Evolutionary conservation across 2,113 vertebrate genomes (phyloP), one percentile per base, ranked within the genome.

Genomic region (Dasyornis broadbenti): DNA sequence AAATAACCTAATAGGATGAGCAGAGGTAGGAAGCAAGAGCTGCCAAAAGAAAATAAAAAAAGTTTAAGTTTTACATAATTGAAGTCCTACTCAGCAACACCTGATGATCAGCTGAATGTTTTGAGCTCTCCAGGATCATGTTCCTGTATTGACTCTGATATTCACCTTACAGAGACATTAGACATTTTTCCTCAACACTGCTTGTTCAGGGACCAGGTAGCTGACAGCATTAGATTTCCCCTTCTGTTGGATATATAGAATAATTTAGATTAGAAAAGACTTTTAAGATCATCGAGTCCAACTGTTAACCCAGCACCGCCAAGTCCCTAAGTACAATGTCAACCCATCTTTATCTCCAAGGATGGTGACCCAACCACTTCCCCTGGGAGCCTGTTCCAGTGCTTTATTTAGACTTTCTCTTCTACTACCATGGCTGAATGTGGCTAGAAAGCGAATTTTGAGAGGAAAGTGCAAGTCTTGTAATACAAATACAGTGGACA

Each of bases 281-380:
- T 1, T 28, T 94, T 44, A 69, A 50, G 17, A 82, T 60, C 9
- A 20, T 30, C 0, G 0, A 61, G 12, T 66, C 28, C 37, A 66
- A 27, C 15, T 2, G 1, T 39, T 75, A 65, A 49, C 2, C 12
- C 52, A 61, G 24, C 15, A 42, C 8, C 56, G 12, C 9, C 14
- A 60, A 47, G 30, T 60, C 35, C 27, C 17, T 6, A 61, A 52
- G 3, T 0, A 9, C 17, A 59, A 20, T 0, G 1, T 42, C 15
- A 50, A 65, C 7, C 15, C 1, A 6, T 26, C 16, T 68, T 84
- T 64, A 65, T 13, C 12, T 33, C 60, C 14, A 44, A 54, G 42
- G 56, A 65, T 9, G 15, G 33, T 33, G 40, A 78, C 21, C 13
- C 40, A 45, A 47, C 7, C 24, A 20, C 10, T 69, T 73, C 45